Conservation (phyloP, 2,797 vertebrate species). For the Streptopelia turtur region DNA sequence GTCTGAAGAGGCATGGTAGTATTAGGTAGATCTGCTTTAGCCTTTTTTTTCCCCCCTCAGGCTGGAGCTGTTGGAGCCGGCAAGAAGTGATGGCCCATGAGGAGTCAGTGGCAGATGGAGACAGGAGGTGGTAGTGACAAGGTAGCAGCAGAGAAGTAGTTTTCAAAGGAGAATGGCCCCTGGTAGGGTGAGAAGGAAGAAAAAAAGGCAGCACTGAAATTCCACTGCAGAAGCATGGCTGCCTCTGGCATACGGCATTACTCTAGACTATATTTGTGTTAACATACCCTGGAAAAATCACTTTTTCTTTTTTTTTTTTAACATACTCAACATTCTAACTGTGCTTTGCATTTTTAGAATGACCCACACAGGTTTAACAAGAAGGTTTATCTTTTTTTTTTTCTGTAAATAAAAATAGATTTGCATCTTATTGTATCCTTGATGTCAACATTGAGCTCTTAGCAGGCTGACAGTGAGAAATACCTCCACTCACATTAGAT, state of each 20-base stretch:
- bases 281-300: not conserved
- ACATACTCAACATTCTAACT: not conserved
- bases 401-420: not conserved
- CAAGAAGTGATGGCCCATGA: not conserved
- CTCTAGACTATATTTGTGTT: not conserved
- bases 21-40: not conserved
- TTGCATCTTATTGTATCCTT: not conserved
- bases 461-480: not conserved
- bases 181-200: not conserved
- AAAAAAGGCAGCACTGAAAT: not conserved
- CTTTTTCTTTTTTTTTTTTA: not conserved
- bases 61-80: not conserved
- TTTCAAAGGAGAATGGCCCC: not conserved
- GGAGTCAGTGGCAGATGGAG: slow-evolving; percentile 21
- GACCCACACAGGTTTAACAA: not conserved
- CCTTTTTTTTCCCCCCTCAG: not conserved
- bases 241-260: not conserved
- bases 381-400: not conserved
- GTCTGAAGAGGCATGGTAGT: not conserved
- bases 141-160: not conserved
- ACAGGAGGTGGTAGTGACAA: not conserved
- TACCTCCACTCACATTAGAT: not conserved
- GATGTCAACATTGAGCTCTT: not conserved
- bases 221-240: not conserved
- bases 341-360: not conserved